These are phyloP conservation scores for Mustela lutreola DNA, from an alignment of 2,113 vertebrate genomes.

Conservation along the genomic window DNA sequence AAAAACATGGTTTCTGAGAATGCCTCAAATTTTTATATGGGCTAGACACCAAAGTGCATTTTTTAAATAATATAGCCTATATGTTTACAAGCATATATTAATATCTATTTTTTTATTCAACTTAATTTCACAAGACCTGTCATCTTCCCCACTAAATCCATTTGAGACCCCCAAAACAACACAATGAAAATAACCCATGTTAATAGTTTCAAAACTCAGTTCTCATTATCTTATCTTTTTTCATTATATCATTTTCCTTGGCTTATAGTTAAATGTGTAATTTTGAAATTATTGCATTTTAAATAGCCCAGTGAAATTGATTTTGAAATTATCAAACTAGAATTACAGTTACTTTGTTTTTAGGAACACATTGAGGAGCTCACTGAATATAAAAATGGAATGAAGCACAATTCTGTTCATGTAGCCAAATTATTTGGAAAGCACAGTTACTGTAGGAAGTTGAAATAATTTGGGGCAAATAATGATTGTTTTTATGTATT, in stretches of 20 bases:
- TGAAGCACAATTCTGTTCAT: neutral
- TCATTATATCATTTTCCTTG: neutral
- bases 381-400: neutral
- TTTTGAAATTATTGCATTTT: slow-evolving; percentile 1
- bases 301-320: neutral
- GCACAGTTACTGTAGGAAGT: neutral
- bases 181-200: neutral
- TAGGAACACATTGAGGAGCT: neutral
- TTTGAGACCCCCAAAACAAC: neutral
- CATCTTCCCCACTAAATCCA: neutral
- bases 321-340: neutral
- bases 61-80: neutral
- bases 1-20: neutral
- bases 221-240: neutral
- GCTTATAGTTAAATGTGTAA: neutral
- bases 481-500: neutral
- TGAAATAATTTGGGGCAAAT: neutral
- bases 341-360: neutral
- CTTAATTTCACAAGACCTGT: neutral
- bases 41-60: rapidly evolving
- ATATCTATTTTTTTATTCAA: neutral
- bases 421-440: neutral
- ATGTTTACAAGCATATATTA: neutral
- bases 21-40: neutral
- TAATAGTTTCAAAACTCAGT: neutral